phyloP scores from a whole-genome alignment of 1,140 invertebrate species.

The Solen grandis region DNA sequence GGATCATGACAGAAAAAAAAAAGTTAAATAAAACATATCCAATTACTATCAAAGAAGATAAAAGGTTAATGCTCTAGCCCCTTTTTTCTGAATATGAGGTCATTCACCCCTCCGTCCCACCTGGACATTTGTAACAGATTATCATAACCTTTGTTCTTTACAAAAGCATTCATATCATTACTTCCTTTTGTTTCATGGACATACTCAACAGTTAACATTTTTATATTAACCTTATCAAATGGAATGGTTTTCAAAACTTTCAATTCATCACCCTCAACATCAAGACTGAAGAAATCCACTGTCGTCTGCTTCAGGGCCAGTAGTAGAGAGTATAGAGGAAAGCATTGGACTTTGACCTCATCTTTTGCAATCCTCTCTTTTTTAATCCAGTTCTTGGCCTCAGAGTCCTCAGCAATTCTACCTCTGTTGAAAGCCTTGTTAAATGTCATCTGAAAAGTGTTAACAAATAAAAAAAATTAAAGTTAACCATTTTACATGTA shows the following conservation, averaged over 20 bases:
- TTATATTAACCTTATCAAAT: conserved; percentile 82
- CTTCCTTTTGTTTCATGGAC: conserved; percentile 27
- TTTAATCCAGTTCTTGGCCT: conserved; percentile 41
- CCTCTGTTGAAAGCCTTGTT: conserved; percentile 59
- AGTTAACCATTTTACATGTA: no score
- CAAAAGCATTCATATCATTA: conserved; percentile 38
- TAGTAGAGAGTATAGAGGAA: conserved; percentile 90
- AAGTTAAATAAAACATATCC: no score
- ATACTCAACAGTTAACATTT: conserved; percentile 64
- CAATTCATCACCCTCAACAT: no score
- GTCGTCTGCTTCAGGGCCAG: conserved; percentile 87
- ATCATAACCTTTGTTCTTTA: conserved; percentile 59
- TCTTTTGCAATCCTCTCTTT: not conserved
- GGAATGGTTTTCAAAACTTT: conserved; percentile 83
- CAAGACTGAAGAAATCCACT: conserved; percentile 88
- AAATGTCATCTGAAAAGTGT: conserved; percentile 51
- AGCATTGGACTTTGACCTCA: conserved; percentile 86
- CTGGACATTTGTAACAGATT: conserved; percentile 49
- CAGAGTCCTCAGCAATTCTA: conserved; percentile 33
- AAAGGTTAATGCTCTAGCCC: conserved; percentile 40
- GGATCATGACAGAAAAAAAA: no score
- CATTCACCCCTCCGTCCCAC: conserved; percentile 57
- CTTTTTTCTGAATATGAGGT: conserved; percentile 61
- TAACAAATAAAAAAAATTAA: no score
- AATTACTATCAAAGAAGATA: no score